These are phyloP conservation scores for Trichomycterus rosablanca DNA, from an alignment of 2,113 vertebrate genomes.

Conservation along the genomic window DNA sequence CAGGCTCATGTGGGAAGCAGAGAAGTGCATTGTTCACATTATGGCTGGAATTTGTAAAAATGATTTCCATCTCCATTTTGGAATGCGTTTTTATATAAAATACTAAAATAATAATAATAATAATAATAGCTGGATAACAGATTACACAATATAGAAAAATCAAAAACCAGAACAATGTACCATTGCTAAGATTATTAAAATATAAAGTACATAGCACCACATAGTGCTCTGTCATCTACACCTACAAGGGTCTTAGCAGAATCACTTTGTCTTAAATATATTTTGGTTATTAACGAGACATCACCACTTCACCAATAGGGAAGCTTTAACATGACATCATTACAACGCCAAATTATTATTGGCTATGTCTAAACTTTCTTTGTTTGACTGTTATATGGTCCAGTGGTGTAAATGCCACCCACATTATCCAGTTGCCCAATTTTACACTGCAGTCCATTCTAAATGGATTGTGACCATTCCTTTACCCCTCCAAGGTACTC, in stretches of 20 bases:
- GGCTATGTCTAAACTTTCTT: not conserved
- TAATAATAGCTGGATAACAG: too few species aligned
- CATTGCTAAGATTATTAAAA: not conserved
- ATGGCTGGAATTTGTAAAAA: slow-evolving; percentile 11
- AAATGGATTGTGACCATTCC: too few species aligned
- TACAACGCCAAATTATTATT: not conserved
- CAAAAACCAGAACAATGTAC: not conserved
- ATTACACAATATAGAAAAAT: not conserved
- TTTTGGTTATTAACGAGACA: not conserved
- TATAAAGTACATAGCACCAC: not conserved
- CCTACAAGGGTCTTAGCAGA: not conserved
- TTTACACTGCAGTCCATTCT: too few species aligned
- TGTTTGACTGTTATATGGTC: not conserved
- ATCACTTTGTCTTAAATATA: slow-evolving; percentile 12
- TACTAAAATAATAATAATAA: too few species aligned
- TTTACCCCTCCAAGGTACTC: too few species aligned
- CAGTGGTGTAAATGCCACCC: not conserved
- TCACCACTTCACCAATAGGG: not conserved
- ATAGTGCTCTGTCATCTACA: not conserved
- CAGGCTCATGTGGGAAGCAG: slow-evolving; percentile 19
- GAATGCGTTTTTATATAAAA: too few species aligned
- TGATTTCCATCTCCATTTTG: not conserved
- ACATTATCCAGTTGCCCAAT: not conserved
- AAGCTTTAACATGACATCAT: slow-evolving; percentile 15
- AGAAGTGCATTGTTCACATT: slow-evolving; percentile 8